A percentile compares a stretch with the other conserved stretches of the same genome.
Conservation (phyloP, 2,888 invertebrate genomes). For the Ceratothoa steindachneri region DNA sequence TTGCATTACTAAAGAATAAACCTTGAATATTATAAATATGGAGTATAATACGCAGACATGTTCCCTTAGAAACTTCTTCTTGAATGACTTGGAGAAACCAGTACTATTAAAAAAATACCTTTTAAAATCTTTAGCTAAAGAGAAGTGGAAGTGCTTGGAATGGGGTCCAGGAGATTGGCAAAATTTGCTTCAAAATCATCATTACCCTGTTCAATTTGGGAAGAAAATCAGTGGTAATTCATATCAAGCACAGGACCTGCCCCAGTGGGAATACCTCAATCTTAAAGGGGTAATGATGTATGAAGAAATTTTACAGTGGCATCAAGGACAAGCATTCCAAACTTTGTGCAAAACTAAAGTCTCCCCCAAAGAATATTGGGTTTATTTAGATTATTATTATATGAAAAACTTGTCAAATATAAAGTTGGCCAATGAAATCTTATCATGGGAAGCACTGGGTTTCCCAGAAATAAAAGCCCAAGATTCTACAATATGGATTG, state of each 20-base stretch:
- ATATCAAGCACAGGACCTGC: background rate
- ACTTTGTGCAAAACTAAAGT: constrained; percentile 15
- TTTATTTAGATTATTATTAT: constrained; percentile 43
- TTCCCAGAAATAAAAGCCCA: constrained; percentile 51
- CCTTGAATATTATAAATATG: background rate
- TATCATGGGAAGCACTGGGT: constrained; percentile 54
- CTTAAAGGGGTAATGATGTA: constrained; percentile 18
- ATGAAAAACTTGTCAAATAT: constrained; percentile 16
- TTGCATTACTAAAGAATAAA: too few relatives aligned
- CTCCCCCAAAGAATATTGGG: constrained; percentile 28
- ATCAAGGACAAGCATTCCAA: constrained; percentile 2
- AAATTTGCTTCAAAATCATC: constrained; percentile 15
- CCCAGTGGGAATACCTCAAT: constrained; percentile 28
- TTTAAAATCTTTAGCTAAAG: background rate
- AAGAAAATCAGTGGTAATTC: background rate
- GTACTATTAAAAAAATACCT: background rate
- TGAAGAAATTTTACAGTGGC: constrained; percentile 28
- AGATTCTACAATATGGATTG: constrained; percentile 57
- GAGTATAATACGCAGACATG: background rate
- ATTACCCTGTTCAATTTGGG: constrained; percentile 13
- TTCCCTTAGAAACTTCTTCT: background rate
- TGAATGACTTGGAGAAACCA: background rate
- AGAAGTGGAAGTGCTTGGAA: constrained; percentile 24
- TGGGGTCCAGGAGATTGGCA: constrained; percentile 21
- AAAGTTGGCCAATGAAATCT: constrained; percentile 47